Evolutionary conservation across 2,113 vertebrate genomes (phyloP), one percentile per base, ranked within the genome.

Genomic region (Erythrocercus mccallii): DNA sequence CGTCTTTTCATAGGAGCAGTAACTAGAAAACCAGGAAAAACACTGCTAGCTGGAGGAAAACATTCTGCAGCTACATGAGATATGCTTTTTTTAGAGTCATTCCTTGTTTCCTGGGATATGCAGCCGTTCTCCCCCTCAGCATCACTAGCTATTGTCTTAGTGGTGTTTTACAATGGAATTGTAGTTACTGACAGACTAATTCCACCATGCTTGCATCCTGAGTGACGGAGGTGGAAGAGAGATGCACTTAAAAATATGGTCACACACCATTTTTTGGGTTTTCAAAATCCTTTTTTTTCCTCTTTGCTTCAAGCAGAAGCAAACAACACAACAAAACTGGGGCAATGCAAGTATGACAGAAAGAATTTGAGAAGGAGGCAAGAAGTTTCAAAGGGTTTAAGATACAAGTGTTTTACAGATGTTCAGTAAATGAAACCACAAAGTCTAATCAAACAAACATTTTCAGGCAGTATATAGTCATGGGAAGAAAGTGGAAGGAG

Each of bases 361-460:
- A 81, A 69, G 62, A 77, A 81, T 45, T 25, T 81, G 76, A 76
- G 81, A 87, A 37, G 24, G n/a, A 94, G 27, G 28, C 19, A 15
- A 80, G 18, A 73, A 81, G 37, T 93, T 93, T 95, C 90, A 95
- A 94, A 95, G 90, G 51, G 72, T 84, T 95, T 95, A 71, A 92
- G 42, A 81, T 53, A 53, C 94, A 96, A 96, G 79, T 97, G 94
- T 80, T 93, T 50, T 83, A 88, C 96, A 97, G 94, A 95, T 95
- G 94, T 93, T 96, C 81, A 88, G 76, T 77, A 88, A 94, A 90
- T 60, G 53, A 96, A 95, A 92, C 92, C 93, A 90, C 85, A 64
- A 90, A 77, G 44, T 68, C 79, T 90, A 93, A 96, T 88, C 81
- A 97, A 96, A 95, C 79, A 92, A 95, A 97, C 56, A 88, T 94